A percentile compares a stretch with the other conserved stretches of the same genome.
These are phyloP conservation scores for Drosophila kokeensis DNA, from an alignment of 2,888 invertebrate genomes.

Conservation along the genomic window DNA sequence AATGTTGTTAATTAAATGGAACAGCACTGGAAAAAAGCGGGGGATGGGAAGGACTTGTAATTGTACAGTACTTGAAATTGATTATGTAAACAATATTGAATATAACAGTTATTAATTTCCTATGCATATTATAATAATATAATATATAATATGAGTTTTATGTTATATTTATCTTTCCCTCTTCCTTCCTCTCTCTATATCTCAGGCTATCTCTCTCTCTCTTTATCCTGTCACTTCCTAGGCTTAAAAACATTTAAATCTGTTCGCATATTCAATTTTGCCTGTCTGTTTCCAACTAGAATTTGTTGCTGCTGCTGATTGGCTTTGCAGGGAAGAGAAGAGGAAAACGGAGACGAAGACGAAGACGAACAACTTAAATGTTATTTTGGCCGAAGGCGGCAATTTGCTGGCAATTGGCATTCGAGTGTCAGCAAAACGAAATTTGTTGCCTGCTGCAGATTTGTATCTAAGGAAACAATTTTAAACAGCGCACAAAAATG, in stretches of 20 bases:
- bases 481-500: conserved; percentile 79
- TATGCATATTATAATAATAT: not conserved
- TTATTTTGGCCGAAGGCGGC: conserved; percentile 56
- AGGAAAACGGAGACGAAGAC: not conserved
- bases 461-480: conserved; percentile 78
- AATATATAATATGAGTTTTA: not conserved
- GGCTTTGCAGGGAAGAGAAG: not conserved
- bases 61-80: conserved; percentile 41
- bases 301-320: conserved; percentile 15
- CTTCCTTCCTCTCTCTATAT: not conserved
- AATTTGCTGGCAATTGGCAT: conserved; percentile 76
- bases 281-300: conserved; percentile 25
- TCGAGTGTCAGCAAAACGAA: conserved; percentile 63
- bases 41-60: not conserved
- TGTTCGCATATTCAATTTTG: conserved; percentile 44
- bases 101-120: conserved; percentile 28
- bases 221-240: not conserved
- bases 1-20: conserved; percentile 1
- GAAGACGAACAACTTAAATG: conserved; percentile 57
- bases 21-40: not conserved
- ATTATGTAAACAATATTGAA: conserved; percentile 61
- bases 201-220: not conserved
- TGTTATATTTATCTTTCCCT: not conserved
- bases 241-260: conserved; percentile 7
- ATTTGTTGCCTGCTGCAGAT: conserved; percentile 57